phyloP scores from a whole-genome alignment of 2,113 vertebrate genomes.

The Sterrhoptilus dennistouni region DNA sequence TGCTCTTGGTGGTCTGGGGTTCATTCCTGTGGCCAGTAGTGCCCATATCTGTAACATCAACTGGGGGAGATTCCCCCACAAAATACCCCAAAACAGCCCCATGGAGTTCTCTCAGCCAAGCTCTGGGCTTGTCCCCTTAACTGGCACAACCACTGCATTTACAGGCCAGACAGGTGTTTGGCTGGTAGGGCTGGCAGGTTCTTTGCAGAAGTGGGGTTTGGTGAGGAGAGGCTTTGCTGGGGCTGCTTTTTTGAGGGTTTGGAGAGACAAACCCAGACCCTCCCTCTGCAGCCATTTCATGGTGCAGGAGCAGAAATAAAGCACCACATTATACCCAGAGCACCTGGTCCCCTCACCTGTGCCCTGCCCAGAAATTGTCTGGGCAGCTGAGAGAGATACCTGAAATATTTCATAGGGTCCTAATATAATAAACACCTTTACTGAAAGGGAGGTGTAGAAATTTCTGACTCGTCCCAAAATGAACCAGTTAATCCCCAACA shows the following conservation, averaged over 20 bases:
- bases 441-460: neutral
- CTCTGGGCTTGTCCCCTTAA: neutral
- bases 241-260: neutral
- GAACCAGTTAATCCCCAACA: neutral
- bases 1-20: neutral
- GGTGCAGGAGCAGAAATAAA: neutral
- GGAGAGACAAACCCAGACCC: neutral
- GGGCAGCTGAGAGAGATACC: neutral
- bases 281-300: neutral
- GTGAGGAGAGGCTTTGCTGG: neutral
- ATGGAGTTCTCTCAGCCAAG: neutral
- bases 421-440: neutral
- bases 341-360: neutral
- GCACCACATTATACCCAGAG: neutral
- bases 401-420: neutral
- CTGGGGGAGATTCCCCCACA: neutral
- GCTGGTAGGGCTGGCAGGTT: neutral
- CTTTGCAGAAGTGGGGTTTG: neutral
- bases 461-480: neutral
- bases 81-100: neutral
- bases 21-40: accelerated
- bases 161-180: neutral
- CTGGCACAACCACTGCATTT: neutral
- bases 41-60: neutral
- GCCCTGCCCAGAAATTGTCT: neutral